Evolutionary conservation across 2,797 vertebrate species (phyloP).

Genomic region (Enteromius fasciolatus): DNA sequence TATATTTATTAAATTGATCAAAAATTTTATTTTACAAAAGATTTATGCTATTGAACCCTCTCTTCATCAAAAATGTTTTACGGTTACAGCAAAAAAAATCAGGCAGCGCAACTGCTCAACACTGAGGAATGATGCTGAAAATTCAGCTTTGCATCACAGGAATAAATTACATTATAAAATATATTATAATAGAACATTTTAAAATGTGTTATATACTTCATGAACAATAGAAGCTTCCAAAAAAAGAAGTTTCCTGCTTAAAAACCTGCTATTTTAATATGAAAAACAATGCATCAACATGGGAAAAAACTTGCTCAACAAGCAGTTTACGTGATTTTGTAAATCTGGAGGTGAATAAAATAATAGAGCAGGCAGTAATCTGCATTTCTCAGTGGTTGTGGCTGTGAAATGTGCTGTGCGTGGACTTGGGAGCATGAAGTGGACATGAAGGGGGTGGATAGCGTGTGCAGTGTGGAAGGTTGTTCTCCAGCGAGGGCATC

Average conservation of each 20-base stretch:
- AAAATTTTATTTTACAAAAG: neutral
- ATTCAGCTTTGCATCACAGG: neutral
- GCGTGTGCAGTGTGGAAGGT: conserved; percentile 34
- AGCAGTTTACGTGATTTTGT: neutral
- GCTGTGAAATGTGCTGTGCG: neutral
- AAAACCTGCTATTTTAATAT: neutral
- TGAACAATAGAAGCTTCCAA: neutral
- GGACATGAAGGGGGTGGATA: conserved; percentile 6
- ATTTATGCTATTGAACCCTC: neutral
- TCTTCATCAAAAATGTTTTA: neutral
- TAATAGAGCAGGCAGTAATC: conserved; percentile 6
- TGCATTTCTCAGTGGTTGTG: neutral
- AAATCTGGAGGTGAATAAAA: conserved; percentile 5
- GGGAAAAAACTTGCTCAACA: neutral
- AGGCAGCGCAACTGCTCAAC: too few species aligned
- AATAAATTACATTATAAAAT: neutral
- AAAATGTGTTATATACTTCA: neutral
- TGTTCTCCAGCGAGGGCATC: conserved; percentile 41
- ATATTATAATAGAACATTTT: neutral
- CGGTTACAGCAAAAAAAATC: neutral
- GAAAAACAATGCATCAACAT: conserved; percentile 18
- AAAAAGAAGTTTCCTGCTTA: conserved; percentile 9
- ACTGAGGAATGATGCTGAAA: neutral
- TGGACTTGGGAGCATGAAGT: conserved; percentile 17
- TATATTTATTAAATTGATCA: neutral